phyloP scores from a whole-genome alignment of 2,797 vertebrate species.

The Amblyopsis hoosieri region DNA sequence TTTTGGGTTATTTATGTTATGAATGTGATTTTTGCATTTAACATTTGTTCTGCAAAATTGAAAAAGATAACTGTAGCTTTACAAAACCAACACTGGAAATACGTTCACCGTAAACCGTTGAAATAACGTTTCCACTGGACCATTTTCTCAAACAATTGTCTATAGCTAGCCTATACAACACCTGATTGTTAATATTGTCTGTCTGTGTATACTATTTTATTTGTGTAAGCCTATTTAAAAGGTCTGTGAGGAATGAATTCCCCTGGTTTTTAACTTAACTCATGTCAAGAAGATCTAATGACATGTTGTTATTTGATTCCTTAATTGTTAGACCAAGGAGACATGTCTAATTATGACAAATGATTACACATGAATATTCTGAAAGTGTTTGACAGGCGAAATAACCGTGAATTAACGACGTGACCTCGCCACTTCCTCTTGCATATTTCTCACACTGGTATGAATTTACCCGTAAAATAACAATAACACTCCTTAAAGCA shows the following conservation, averaged over 20 bases:
- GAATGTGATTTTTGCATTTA: conserved; percentile 5
- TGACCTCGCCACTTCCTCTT: conserved; percentile 52
- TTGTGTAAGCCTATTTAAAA: neutral
- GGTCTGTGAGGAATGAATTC: neutral
- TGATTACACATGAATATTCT: conserved; percentile 42
- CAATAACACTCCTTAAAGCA: conserved; percentile 68
- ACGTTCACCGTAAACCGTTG: neutral
- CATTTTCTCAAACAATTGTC: too few species aligned
- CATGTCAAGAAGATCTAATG: conserved; percentile 10
- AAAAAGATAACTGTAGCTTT: neutral
- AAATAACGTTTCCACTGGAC: neutral
- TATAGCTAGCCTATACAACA: too few species aligned
- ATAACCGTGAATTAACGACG: conserved; percentile 58
- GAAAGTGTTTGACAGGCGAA: conserved; percentile 68
- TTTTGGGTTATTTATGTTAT: too few species aligned
- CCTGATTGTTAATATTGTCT: too few species aligned
- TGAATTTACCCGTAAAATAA: conserved; percentile 47
- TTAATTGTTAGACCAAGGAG: conserved; percentile 48
- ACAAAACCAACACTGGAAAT: neutral
- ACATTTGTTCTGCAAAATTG: neutral
- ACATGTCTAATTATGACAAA: conserved; percentile 70
- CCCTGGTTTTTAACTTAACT: neutral
- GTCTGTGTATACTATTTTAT: conserved; percentile 6
- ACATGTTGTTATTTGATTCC: conserved; percentile 39
- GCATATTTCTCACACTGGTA: conserved; percentile 31